Conservation (phyloP, 1,140 invertebrate species). For the Charaxes varanes region DNA sequence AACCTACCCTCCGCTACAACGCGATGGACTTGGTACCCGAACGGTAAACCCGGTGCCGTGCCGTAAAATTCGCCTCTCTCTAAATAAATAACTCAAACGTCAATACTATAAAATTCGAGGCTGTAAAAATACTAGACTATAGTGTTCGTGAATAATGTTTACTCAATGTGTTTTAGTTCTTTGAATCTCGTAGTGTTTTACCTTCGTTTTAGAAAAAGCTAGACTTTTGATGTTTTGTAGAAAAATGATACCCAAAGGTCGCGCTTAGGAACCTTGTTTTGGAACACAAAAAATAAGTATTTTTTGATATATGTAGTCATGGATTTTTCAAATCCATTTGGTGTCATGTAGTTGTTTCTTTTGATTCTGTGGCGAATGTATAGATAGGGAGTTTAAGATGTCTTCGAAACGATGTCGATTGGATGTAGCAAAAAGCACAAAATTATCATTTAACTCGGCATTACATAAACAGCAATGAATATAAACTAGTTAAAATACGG, state of each 20-base stretch:
- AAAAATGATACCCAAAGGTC: conserved; percentile 30
- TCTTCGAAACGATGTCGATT: conserved; percentile 10
- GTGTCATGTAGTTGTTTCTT: conserved; percentile 32
- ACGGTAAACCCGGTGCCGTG: too few species aligned
- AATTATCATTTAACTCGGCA: not conserved
- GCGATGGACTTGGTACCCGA: too few species aligned
- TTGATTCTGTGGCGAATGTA: conserved; percentile 21
- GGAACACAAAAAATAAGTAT: conserved; percentile 56
- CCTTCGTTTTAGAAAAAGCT: conserved; percentile 57
- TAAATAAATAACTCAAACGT: too few species aligned
- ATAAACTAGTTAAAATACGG: too few species aligned
- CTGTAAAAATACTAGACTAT: conserved; percentile 36
- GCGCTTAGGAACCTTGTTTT: conserved; percentile 49
- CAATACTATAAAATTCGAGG: conserved; percentile 24
- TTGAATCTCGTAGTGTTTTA: conserved; percentile 36
- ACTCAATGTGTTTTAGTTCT: conserved; percentile 41
- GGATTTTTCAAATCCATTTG: conserved; percentile 35
- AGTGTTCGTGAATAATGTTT: conserved; percentile 36
- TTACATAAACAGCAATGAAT: not conserved
- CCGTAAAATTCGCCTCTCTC: too few species aligned
- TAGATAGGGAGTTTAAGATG: conserved; percentile 13
- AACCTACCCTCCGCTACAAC: too few species aligned
- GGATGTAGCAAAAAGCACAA: conserved; percentile 6
- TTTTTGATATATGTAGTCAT: conserved; percentile 64
- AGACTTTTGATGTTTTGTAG: conserved; percentile 66